phyloP scores from a whole-genome alignment of 2,797 vertebrate species.

The Pithecia hirsuta region DNA sequence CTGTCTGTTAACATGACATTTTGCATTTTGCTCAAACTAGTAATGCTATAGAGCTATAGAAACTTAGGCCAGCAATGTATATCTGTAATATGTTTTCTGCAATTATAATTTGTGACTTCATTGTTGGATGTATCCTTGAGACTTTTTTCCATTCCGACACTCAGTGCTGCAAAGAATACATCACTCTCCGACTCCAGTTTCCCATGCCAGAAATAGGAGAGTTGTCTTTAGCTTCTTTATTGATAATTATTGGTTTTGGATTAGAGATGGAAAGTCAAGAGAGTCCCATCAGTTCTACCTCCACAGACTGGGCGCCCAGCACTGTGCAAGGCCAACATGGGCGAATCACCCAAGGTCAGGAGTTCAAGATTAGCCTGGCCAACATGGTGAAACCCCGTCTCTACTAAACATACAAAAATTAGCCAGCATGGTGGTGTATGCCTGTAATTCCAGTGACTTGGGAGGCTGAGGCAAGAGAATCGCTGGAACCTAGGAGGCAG shows the following conservation, averaged over 20 bases:
- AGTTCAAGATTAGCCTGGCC: no score
- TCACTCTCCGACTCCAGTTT: neutral
- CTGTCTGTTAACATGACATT: constrained; percentile 13
- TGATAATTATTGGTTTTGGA: neutral
- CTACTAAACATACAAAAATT: no score
- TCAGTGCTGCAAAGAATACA: constrained; percentile 25
- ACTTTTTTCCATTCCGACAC: neutral
- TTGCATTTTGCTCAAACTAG: constrained; percentile 54
- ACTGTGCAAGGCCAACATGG: no score
- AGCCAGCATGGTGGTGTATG: no score
- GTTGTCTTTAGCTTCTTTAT: neutral
- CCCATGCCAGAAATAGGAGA: neutral
- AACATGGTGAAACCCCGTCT: no score
- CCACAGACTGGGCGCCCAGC: neutral
- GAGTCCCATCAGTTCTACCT: constrained; percentile 4
- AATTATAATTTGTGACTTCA: constrained; percentile 48
- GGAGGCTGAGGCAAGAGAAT: no score
- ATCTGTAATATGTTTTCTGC: constrained; percentile 11
- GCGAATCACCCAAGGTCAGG: no score
- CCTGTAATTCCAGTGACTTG: no score
- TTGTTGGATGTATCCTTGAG: constrained; percentile 14
- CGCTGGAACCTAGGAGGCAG: no score
- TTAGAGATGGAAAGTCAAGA: constrained; percentile 21
- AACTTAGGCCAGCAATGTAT: neutral
- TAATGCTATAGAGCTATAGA: constrained; percentile 23